These are phyloP conservation scores for Pocillopora verrucosa DNA, from an alignment of 64 coral and sea anemone species.

Conservation along the genomic window DNA sequence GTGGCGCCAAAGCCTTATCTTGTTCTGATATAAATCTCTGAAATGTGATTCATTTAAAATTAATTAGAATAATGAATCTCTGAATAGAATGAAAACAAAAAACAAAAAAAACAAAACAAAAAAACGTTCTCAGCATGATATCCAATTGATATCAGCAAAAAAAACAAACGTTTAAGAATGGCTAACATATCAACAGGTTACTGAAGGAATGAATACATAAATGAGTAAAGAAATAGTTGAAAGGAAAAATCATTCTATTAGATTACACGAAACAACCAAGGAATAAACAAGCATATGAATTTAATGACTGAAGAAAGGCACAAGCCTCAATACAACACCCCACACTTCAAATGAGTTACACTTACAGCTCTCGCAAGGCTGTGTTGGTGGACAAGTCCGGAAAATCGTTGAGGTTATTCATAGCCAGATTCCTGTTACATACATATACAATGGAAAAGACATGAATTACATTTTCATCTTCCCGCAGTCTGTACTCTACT, in stretches of 20 bases:
- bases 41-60: neutral
- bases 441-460: neutral
- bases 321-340: neutral
- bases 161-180: no score
- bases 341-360: neutral
- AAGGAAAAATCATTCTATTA: no score
- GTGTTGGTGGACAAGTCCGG: slow-evolving; percentile 81
- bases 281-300: no score
- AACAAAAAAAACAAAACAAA: no score
- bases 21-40: slow-evolving; percentile 86
- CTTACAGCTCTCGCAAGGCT: slow-evolving; percentile 76
- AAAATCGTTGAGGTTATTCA: slow-evolving; percentile 71
- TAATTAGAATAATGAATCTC: no score
- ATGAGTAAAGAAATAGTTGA: no score
- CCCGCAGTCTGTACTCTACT: neutral
- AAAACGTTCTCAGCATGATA: no score
- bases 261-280: no score
- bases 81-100: neutral
- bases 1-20: slow-evolving; percentile 81
- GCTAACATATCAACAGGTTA: no score
- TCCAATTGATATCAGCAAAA: no score
- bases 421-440: slow-evolving; percentile 51
- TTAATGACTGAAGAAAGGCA: no score
- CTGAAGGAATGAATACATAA: no score
- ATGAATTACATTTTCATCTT: neutral